phyloP scores from a whole-genome alignment of 2,797 vertebrate genomes.

The Chelidonichthys spinosus region DNA sequence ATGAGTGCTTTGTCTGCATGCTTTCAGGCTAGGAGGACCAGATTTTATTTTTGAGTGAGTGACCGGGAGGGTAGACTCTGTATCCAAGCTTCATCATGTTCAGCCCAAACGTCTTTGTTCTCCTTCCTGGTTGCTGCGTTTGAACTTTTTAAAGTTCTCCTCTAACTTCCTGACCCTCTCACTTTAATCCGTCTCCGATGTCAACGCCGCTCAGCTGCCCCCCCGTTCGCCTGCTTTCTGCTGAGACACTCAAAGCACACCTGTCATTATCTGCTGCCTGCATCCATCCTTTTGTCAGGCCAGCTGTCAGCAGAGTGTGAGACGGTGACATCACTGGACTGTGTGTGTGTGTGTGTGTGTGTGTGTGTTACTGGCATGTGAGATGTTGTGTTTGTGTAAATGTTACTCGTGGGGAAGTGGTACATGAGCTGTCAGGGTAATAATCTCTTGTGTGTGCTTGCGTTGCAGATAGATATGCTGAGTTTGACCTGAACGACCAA shows the following conservation, averaged over 20 bases:
- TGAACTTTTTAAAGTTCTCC: conserved; percentile 5
- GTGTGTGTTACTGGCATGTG: conserved; percentile 39
- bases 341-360: conserved; percentile 11
- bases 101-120: not conserved
- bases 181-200: conserved; percentile 1
- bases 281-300: conserved; percentile 34
- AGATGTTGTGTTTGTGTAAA: conserved; percentile 22
- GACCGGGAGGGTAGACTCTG: too few species aligned
- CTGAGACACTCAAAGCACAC: conserved; percentile 44
- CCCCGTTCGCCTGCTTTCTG: conserved; percentile 22
- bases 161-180: conserved; percentile 26
- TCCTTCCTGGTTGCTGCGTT: conserved; percentile 12
- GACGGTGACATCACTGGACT: conserved; percentile 13
- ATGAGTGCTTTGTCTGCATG: not conserved
- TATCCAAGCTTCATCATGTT: not conserved
- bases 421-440: conserved; percentile 23
- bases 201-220: conserved; percentile 45
- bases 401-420: not conserved
- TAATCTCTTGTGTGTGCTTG: conserved; percentile 59
- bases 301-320: conserved; percentile 52
- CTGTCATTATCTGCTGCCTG: conserved; percentile 71
- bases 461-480: conserved; percentile 95
- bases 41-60: not conserved
- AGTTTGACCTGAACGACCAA: conserved; percentile 97
- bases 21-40: not conserved